Base-by-base conservation (phyloP, 2,888 invertebrate genomes). In the Timema podura region DNA sequence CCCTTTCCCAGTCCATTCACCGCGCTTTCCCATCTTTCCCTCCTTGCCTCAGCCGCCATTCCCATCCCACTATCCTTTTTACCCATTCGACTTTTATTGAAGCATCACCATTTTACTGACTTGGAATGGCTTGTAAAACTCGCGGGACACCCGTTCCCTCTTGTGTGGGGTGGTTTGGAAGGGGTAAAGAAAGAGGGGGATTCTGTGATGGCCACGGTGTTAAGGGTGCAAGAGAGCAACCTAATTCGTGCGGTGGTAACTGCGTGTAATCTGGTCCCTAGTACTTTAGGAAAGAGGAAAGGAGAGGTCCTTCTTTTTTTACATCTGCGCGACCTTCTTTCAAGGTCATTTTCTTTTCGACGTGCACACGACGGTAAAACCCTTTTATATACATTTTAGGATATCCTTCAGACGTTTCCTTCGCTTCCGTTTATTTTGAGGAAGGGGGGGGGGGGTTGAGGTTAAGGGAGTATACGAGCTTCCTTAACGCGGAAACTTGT, bases 101-200 rank as follows among this genome's bases (percentile, higher is more conserved):
- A 72, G 71, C 82, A 83, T 82, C 82, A 81, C 81, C 82, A 82
- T 82, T 83, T 84, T 83, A 83, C 83, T 80, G 83, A 81, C 82
- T 82, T 81, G 82, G 82, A 84, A 84, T 84, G 82, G 83, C 82
- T 83, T 82, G 83, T 82, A 83, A 83, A 83, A 83, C 82, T 83
- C 79, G 79, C 78, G 78, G 79, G 74, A 73, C 74, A 73, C 77
- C 69, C 59, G n/a, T n/a, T n/a, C n/a, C n/a, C n/a, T n/a, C n/a
- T n/a, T n/a, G 59, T 47, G 59, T 59, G 48, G 59, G 67, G 59
- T n/a, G n/a, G n/a, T 30, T 51, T 48, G 65, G 65, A 65, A 65
- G 68, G 68, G 68, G 68, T 68, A 47, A 59, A 68, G n/a, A 16
- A 48, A 65, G 5, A 45, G 59, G 47, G 10, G 68, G 16, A 51